Conservation (phyloP, 2,113 vertebrate species). For the Setophaga petechia region DNA sequence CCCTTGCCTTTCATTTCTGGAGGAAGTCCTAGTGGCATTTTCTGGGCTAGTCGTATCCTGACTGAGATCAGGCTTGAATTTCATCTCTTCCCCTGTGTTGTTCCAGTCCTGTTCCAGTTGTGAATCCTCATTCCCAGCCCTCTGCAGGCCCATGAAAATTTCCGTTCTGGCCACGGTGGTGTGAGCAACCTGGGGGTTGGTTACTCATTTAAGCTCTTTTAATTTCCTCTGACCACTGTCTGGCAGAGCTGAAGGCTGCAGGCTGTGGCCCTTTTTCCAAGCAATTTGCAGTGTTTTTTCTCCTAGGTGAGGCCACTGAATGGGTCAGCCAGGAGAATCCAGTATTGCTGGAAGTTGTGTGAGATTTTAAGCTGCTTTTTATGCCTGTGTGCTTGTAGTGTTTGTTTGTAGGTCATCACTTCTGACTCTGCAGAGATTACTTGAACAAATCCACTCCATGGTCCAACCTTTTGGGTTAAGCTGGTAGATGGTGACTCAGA, state of each 20-base stretch:
- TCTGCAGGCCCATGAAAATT: background rate
- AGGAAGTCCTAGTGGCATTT: background rate
- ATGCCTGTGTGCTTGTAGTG: background rate
- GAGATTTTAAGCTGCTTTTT: background rate
- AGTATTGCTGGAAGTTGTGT: background rate
- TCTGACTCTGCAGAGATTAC: background rate
- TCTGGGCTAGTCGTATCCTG: accelerated
- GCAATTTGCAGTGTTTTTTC: background rate
- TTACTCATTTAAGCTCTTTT: background rate
- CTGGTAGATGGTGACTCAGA: background rate
- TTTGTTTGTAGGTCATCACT: background rate
- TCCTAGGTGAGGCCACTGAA: background rate
- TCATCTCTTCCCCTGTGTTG: background rate
- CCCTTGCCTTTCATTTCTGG: background rate
- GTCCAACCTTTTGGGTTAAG: background rate
- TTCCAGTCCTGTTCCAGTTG: background rate
- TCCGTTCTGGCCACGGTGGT: background rate
- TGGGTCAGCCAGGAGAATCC: background rate
- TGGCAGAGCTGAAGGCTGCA: background rate
- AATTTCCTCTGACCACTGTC: conserved; percentile 23
- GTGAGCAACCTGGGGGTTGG: background rate
- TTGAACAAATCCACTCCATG: background rate
- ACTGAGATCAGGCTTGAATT: conserved; percentile 32
- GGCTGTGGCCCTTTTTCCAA: background rate
- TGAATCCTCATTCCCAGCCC: background rate